phyloP scores from a whole-genome alignment of 2,113 vertebrate genomes.

The Etheostoma cragini region DNA sequence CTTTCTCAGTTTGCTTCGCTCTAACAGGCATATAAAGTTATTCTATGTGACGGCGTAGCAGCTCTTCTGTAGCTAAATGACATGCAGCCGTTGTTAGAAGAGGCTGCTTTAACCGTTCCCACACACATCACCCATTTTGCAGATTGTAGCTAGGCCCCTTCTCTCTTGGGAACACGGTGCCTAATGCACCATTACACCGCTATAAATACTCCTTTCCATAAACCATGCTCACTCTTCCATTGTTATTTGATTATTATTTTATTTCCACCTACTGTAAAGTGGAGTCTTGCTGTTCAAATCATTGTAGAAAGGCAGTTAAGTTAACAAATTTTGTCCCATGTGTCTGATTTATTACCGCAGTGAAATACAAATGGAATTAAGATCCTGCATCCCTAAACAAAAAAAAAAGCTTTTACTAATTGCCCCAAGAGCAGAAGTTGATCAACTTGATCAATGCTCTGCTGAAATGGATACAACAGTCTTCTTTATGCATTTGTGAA shows the following conservation, averaged over 20 bases:
- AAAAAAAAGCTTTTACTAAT: slow-evolving; percentile 18
- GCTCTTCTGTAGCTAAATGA: slow-evolving; percentile 49
- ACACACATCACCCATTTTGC: slow-evolving; percentile 54
- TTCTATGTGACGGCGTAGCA: slow-evolving; percentile 29
- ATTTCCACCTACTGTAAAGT: slow-evolving; percentile 39
- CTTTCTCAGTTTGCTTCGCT: slow-evolving; percentile 14
- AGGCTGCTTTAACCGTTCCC: slow-evolving; percentile 27
- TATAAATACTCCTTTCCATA: slow-evolving; percentile 64
- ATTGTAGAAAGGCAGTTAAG: neutral
- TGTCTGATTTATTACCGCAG: slow-evolving; percentile 34
- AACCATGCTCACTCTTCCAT: slow-evolving; percentile 35
- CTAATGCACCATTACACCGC: slow-evolving; percentile 63
- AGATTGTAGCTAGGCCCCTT: slow-evolving; percentile 42
- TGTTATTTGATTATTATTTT: slow-evolving; percentile 61
- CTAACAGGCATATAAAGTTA: slow-evolving; percentile 33
- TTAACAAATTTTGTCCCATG: neutral
- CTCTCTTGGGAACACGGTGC: slow-evolving; percentile 51
- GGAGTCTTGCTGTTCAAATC: slow-evolving; percentile 6
- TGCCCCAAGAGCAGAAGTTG: slow-evolving; percentile 15
- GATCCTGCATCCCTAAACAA: neutral
- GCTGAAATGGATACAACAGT: neutral
- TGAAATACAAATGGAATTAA: slow-evolving; percentile 23
- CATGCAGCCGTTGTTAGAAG: slow-evolving; percentile 45
- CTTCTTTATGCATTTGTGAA: neutral
- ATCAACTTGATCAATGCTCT: slow-evolving; percentile 5